phyloP scores from a whole-genome alignment of 2,113 vertebrate species.

The Steatornis caripensis region DNA sequence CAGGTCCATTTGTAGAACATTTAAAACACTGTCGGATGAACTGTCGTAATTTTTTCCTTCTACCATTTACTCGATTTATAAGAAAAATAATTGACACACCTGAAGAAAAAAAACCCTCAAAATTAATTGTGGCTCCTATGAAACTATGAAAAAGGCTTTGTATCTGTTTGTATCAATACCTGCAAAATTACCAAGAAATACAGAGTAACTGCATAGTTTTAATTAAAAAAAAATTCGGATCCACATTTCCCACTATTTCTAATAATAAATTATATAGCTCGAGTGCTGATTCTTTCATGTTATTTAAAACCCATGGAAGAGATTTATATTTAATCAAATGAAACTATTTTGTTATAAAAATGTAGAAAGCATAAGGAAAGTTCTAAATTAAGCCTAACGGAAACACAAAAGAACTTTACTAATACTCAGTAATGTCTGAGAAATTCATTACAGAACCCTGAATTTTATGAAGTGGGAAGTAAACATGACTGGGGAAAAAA shows the following conservation, averaged over 20 bases:
- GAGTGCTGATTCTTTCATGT: background rate
- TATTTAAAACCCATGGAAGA: background rate
- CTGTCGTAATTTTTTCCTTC: background rate
- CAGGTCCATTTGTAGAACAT: background rate
- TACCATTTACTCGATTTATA: background rate
- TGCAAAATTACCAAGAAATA: background rate
- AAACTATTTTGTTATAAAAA: background rate
- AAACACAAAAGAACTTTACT: background rate
- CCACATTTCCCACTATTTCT: background rate
- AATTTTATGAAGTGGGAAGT: constrained; percentile 21
- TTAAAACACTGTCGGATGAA: background rate
- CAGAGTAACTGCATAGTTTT: background rate
- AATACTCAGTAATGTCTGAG: background rate
- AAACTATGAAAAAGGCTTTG: background rate
- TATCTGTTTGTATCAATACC: background rate
- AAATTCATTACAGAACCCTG: background rate
- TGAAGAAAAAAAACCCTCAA: background rate
- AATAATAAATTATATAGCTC: background rate
- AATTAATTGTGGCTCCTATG: background rate
- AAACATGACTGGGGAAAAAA: constrained; percentile 1
- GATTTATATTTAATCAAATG: background rate
- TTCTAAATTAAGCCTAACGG: background rate
- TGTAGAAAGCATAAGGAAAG: background rate
- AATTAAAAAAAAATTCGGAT: background rate
- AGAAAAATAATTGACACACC: background rate